phyloP scores from a whole-genome alignment of 2,797 vertebrate genomes.

The Danio kyathit region DNA sequence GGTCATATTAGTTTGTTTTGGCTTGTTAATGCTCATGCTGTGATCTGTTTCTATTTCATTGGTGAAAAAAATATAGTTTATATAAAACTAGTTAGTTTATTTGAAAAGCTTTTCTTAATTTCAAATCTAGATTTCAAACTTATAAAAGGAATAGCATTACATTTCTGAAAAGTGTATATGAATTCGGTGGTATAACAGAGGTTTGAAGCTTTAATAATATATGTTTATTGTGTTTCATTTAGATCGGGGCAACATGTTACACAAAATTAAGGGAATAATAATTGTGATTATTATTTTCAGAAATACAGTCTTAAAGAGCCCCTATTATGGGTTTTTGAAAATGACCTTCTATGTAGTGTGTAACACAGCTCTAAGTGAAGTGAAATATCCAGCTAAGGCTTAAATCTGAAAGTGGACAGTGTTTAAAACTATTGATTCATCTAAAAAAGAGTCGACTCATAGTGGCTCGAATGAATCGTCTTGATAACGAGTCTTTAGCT shows the following conservation, averaged over 20 bases:
- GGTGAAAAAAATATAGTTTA: not conserved
- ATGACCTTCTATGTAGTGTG: too few relatives aligned
- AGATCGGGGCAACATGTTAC: not conserved
- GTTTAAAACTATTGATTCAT: too few relatives aligned
- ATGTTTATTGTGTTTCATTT: not conserved
- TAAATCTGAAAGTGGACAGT: too few relatives aligned
- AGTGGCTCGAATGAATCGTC: too few relatives aligned
- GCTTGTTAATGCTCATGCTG: not conserved
- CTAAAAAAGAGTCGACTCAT: too few relatives aligned
- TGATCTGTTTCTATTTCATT: not conserved
- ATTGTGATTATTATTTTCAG: not conserved
- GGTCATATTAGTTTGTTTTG: not conserved
- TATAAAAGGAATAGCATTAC: not conserved
- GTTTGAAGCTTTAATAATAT: not conserved
- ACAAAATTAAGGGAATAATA: not conserved
- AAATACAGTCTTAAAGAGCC: too few relatives aligned
- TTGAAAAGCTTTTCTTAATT: not conserved
- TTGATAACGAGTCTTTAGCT: too few relatives aligned
- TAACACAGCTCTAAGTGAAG: too few relatives aligned
- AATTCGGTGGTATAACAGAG: not conserved
- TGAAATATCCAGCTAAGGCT: too few relatives aligned
- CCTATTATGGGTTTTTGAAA: too few relatives aligned
- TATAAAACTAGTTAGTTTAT: not conserved
- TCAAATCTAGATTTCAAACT: not conserved
- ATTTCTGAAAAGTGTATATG: not conserved